phyloP scores from a whole-genome alignment of 2,888 invertebrate species.

The Biston betularia region DNA sequence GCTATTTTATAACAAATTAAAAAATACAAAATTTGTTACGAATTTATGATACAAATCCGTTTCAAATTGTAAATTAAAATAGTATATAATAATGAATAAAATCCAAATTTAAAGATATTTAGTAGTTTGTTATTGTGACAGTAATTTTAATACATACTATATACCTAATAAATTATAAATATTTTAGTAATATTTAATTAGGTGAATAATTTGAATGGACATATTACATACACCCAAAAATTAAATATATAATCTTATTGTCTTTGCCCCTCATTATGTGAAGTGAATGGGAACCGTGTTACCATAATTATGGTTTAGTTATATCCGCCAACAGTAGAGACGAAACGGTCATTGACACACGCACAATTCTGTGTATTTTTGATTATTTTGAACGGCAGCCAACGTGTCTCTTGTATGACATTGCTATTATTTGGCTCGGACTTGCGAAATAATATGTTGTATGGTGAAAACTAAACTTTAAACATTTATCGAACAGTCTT shows the following conservation, averaged over 20 bases:
- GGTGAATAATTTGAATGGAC: neutral
- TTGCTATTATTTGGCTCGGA: conserved; percentile 11
- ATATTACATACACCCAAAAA: neutral
- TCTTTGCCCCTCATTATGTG: conserved; percentile 19
- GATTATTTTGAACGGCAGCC: conserved; percentile 56
- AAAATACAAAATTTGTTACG: no score
- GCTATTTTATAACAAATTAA: no score
- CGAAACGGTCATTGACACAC: conserved; percentile 58
- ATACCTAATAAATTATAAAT: no score
- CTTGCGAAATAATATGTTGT: neutral
- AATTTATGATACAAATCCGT: no score
- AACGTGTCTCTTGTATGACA: conserved; percentile 44
- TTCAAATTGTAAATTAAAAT: no score
- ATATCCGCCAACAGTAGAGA: conserved; percentile 46
- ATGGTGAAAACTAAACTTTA: neutral
- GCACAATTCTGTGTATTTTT: conserved; percentile 43
- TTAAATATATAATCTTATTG: no score
- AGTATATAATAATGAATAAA: no score
- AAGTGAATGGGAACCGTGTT: conserved; percentile 38
- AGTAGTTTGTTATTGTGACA: no score
- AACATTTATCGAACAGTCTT: no score
- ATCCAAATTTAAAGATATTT: no score
- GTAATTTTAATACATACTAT: no score
- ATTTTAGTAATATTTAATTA: neutral
- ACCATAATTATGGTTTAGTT: conserved; percentile 52